phyloP scores from a whole-genome alignment of 2,797 vertebrate genomes.

The Tiaroga cobitis region DNA sequence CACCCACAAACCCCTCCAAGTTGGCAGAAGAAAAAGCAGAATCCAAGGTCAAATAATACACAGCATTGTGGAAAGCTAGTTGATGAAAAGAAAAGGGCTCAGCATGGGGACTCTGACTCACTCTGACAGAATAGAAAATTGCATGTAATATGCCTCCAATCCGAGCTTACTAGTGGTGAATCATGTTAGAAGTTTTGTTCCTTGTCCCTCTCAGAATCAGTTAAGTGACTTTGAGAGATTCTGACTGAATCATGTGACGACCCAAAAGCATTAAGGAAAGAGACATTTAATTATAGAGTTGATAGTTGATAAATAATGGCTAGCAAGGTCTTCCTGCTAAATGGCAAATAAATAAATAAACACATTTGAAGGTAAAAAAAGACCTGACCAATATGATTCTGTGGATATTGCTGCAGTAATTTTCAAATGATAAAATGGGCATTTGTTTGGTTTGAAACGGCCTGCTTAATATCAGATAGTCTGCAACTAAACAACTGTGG shows the following conservation, averaged over 20 bases:
- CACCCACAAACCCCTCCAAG: constrained; percentile 43
- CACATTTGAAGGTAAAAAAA: neutral
- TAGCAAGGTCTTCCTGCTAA: constrained; percentile 2
- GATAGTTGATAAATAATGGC: neutral
- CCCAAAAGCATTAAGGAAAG: neutral
- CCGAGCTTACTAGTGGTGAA: constrained; percentile 47
- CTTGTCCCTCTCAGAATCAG: constrained; percentile 39
- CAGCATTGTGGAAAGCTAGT: constrained; percentile 44
- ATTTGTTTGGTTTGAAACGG: constrained; percentile 13
- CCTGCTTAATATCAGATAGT: constrained; percentile 10
- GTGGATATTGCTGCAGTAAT: neutral
- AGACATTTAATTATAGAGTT: neutral
- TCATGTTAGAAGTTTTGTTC: constrained; percentile 36
- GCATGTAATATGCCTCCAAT: constrained; percentile 56
- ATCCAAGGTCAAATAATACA: constrained; percentile 56
- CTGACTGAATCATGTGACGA: neutral
- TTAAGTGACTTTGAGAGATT: constrained; percentile 31
- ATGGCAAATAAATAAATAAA: neutral
- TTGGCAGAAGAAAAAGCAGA: constrained; percentile 37
- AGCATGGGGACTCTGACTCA: constrained; percentile 54
- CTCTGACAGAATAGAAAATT: constrained; percentile 58
- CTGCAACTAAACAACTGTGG: constrained; percentile 2
- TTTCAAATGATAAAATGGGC: constrained; percentile 4
- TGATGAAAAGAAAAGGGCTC: constrained; percentile 55
- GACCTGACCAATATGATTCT: neutral